Evolutionary conservation across 2,113 vertebrate genomes (phyloP), one percentile per base, ranked within the genome.

Genomic region (Columba livia): DNA sequence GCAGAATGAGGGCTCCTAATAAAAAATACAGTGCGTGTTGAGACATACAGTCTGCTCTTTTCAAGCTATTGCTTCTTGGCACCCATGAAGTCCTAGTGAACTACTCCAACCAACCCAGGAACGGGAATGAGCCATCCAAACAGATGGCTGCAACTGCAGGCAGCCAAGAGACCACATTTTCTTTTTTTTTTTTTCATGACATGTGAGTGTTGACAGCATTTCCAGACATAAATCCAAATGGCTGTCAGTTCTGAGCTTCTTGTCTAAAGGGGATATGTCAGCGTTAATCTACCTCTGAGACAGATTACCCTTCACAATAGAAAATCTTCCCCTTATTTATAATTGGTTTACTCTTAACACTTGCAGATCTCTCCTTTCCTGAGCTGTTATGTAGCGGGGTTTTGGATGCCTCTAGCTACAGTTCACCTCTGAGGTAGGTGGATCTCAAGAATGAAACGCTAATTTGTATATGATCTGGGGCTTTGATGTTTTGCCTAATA

Each of bases 71-170:
- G 93, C 92, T 95, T 70, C 34, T 92, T 98, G 97, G 97, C 96
- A 97, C 79, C 94, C 96, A 62, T 60, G 29, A 50, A 95, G 86
- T 94, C 94, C 80, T 73, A 61, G 82, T 90, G 94, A 97, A 96
- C 94, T 64, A 79, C 92, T 96, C 94, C 96, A 97, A 90, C 90
- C 95, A 96, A 95, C 80, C 96, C 95, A 93, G 85, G 95, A 97
- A 94, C 89, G 93, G 90, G 85, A 96, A 95, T 80, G 78, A 31
- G 48, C 97, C 97, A 96, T 94, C 93, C 88, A 94, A 94, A 97
- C 97, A 98, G 97, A 98, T 98, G 98, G 97, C 96, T 96, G 62
- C 67, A 65, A 94, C 91, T 80, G 47, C 79, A 96, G 91, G 79
- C 84, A 97, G 95, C 95, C 93, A 94, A 95, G 97, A 97, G 95